phyloP scores from a whole-genome alignment of 2,888 invertebrate genomes.

The Branchipolynoe longqiensis region DNA sequence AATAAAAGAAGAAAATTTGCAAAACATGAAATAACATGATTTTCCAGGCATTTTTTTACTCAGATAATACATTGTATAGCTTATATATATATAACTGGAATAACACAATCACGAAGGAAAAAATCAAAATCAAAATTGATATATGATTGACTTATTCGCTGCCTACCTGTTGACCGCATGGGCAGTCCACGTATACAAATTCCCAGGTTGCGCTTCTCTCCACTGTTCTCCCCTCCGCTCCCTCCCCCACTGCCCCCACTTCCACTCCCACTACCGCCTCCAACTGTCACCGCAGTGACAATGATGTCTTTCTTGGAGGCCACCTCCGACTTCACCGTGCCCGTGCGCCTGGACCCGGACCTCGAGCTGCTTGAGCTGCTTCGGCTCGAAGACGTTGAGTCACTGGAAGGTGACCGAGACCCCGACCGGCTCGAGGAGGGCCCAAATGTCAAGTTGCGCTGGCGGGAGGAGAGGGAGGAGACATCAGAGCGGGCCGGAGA shows the following conservation, averaged over 20 bases:
- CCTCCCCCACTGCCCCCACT: slow-evolving; percentile 33
- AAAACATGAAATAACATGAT: too few relatives aligned
- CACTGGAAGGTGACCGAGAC: slow-evolving; percentile 74
- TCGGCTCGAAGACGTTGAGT: slow-evolving; percentile 77
- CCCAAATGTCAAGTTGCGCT: slow-evolving; percentile 69
- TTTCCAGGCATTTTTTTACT: not conserved
- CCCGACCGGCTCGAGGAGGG: slow-evolving; percentile 56
- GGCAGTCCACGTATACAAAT: slow-evolving; percentile 77
- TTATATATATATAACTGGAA: not conserved
- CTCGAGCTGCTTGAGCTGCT: slow-evolving; percentile 81
- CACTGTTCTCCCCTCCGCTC: slow-evolving; percentile 59
- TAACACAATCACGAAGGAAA: too few relatives aligned
- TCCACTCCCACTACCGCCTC: not conserved
- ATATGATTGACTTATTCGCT: not conserved
- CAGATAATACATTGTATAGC: not conserved
- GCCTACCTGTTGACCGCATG: slow-evolving; percentile 87
- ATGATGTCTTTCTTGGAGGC: slow-evolving; percentile 43
- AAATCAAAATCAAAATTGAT: too few relatives aligned
- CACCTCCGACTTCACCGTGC: slow-evolving; percentile 37
- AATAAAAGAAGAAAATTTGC: too few relatives aligned
- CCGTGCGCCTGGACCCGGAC: slow-evolving; percentile 77
- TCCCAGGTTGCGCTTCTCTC: slow-evolving; percentile 70
- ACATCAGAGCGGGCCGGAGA: slow-evolving; percentile 71
- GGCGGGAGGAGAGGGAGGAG: slow-evolving; percentile 68
- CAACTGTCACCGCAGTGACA: not conserved